Evolutionary conservation across 2,888 invertebrate genomes (phyloP), one percentile per base, ranked within the genome.

Genomic region (Orthosia cruda): DNA sequence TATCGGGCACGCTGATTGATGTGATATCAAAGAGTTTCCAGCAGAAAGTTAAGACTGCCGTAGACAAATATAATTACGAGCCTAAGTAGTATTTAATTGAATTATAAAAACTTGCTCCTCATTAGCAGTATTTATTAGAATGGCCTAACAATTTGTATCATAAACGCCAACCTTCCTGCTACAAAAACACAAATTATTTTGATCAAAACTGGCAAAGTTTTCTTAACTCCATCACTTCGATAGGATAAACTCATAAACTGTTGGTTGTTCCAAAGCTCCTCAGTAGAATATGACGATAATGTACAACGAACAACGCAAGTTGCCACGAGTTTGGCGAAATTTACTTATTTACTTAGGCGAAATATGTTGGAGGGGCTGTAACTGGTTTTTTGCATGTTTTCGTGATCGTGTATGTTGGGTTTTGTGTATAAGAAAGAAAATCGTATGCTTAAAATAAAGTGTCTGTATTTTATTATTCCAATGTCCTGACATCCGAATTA

Each of bases 271-370:
- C 47, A 12, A 23, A 71, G 72, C 74, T 74, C 58, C 23, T 61
- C 50, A 59, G 62, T 61, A 47, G 66, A 69, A 67, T 69, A 74
- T 50, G 45, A 81, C 73, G 61, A 70, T 80, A 84, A 80, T 77
- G 71, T 77, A 84, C 80, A 80, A 65, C 55, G 71, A 84, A 83
- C 68, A 77, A 69, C 58, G 58, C 68, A 84, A 77, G 71, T 77
- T 84, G 54, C 58, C 54, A 80, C 59, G 70, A 80, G 68, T 82
- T 79, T 69, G 32, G 59, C 23, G 7, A 76, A 80, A 83, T 82
- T 82, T 83, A 72, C 69, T 80, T 80, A 76, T 76, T 75, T 80
- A 76, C 66, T 83, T 70, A 72, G 61, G 57, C 49, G 55, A 63
- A 80, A 80, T 71, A 79, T 79, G 71, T 73, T 73, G 54, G 63